Conservation (phyloP, 2,888 invertebrate species). For the Pseudeuparius sepicola region DNA sequence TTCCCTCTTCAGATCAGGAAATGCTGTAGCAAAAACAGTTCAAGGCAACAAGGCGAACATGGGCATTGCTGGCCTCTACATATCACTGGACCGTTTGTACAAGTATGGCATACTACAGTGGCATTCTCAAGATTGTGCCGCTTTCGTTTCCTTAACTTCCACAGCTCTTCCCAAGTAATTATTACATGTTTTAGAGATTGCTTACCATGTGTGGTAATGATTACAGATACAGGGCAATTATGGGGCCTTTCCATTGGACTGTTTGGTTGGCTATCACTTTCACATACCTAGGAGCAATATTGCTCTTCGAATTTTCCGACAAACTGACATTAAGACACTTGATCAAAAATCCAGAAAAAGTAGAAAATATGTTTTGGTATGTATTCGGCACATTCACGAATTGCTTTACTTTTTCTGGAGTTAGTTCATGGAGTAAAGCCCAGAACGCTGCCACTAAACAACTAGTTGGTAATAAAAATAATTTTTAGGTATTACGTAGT, state of each 20-base stretch:
- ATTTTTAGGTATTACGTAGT: background rate
- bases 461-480: constrained; percentile 50
- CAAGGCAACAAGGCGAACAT: constrained; percentile 48
- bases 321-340: constrained; percentile 57
- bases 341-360: constrained; percentile 56
- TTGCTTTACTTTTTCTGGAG: constrained; percentile 60
- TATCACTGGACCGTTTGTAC: constrained; percentile 44
- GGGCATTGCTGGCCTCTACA: constrained; percentile 63
- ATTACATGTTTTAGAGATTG: too few relatives aligned
- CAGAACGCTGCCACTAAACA: constrained; percentile 59
- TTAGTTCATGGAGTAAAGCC: constrained; percentile 60
- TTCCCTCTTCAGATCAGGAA: constrained; percentile 42
- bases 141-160: constrained; percentile 66
- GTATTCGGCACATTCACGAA: constrained; percentile 80
- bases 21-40: constrained; percentile 51
- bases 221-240: constrained; percentile 65
- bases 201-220: constrained; percentile 7
- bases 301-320: constrained; percentile 66
- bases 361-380: constrained; percentile 82
- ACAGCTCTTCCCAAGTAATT: constrained; percentile 65
- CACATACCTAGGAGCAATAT: constrained; percentile 61
- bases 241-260: constrained; percentile 74
- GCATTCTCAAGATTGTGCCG: constrained; percentile 66
- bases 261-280: constrained; percentile 67
- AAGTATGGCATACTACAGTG: constrained; percentile 52